Base-by-base conservation (phyloP, 2,888 invertebrate genomes). In the Pheosia gnoma region DNA sequence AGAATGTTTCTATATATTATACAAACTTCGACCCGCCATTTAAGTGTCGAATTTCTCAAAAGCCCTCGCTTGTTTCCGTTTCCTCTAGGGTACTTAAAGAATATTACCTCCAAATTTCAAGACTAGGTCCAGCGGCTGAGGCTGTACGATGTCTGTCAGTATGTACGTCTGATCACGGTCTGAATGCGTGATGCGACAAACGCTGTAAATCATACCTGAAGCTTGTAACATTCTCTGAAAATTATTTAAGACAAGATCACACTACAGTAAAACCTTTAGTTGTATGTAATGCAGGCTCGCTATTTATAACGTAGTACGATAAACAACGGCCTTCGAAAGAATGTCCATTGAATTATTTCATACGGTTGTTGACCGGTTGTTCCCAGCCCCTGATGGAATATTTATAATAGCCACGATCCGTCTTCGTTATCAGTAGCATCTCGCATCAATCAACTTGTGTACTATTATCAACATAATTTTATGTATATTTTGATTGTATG, bases 401-500 rank as follows among this genome's bases (percentile, higher is more conserved):
- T 66, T 67, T 66, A 45, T 49, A 62, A 62, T 59, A 57, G 5
- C 43, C 0, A 25, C 2, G 13, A 73, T 66, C 63, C 37, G 53
- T 66, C 67, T 57, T 10, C 58, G 43, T 70, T 62, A 71, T 66
- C 71, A 57, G 52, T 7, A 41, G 38, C 11, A 39, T 39, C 41
- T 6, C n/a, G 4, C 59, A 71, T 71, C 73, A 56, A 70, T 73
- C 71, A 63, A 58, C 52, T 41, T 9, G 45, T 47, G 38, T 43
- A 57, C 25, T 25, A 54, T 10, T 52, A 58, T n/a, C 39, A 39
- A 7, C n/a, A 25, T 39, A 39, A 37, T 55, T 25, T 25, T 25
- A 9, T 51, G n/a, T 47, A 47, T 47, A 0, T 47, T n/a, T n/a
- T 47, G 47, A 47, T 47, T 47, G 47, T 47, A 4, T 5, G 4